Conservation (phyloP, 2,888 invertebrate species). For the Metalampra italica region DNA sequence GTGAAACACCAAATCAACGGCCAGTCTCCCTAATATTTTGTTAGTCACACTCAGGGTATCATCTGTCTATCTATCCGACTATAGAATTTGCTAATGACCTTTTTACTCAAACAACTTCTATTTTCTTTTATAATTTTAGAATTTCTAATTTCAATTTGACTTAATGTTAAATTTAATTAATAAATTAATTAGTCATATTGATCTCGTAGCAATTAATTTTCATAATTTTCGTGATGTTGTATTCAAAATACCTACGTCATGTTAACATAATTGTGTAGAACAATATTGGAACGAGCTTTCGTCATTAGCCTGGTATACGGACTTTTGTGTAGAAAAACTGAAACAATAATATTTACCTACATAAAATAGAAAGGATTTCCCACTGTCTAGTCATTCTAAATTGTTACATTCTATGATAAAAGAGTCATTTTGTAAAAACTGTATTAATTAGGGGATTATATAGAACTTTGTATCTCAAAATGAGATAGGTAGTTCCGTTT, state of each 20-base stretch:
- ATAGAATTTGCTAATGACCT: conserved; percentile 1
- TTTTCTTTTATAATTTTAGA: neutral
- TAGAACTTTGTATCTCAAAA: neutral
- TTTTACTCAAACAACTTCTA: neutral
- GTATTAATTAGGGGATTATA: neutral
- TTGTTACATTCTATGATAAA: neutral
- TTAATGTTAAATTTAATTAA: neutral
- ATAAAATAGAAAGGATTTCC: conserved; percentile 10
- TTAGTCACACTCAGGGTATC: conserved; percentile 37
- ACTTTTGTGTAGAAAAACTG: conserved; percentile 8
- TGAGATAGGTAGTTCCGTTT: neutral
- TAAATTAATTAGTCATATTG: conserved; percentile 23
- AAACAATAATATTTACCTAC: conserved; percentile 5
- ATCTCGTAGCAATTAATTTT: conserved; percentile 48
- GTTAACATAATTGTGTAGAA: conserved; percentile 44
- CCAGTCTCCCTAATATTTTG: conserved; percentile 28
- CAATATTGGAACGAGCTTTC: conserved; percentile 65
- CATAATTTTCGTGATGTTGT: conserved; percentile 43
- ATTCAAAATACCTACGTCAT: conserved; percentile 26
- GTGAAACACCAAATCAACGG: conserved; percentile 25
- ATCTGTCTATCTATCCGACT: conserved; percentile 22
- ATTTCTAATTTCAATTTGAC: neutral
- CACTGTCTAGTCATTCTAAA: conserved; percentile 10
- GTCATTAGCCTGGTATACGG: conserved; percentile 66
- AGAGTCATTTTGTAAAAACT: neutral